Conservation (phyloP, 2,113 vertebrate species). For the Pipra filicauda region DNA sequence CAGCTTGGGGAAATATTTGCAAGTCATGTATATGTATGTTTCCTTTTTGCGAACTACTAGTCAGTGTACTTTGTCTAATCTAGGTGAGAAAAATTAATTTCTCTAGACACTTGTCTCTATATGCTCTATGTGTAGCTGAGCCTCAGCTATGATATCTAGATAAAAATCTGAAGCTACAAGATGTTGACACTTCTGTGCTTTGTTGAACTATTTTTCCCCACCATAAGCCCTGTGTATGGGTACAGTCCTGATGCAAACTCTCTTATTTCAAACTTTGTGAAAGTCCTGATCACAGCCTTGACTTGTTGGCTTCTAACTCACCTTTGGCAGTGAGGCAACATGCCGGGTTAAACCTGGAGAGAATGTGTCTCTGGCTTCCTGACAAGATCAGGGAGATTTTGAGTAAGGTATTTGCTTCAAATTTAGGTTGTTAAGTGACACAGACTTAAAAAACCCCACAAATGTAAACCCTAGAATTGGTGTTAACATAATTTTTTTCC, state of each 20-base stretch:
- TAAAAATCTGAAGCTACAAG: neutral
- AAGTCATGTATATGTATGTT: neutral
- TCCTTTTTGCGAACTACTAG: neutral
- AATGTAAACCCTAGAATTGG: neutral
- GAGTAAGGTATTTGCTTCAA: neutral
- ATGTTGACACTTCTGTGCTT: neutral
- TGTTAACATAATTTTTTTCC: neutral
- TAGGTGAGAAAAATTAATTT: neutral
- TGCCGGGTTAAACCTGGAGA: neutral
- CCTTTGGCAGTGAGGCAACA: neutral
- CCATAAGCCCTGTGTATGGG: neutral
- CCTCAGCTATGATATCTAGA: neutral
- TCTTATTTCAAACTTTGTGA: neutral
- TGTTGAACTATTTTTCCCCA: neutral
- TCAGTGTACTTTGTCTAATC: neutral
- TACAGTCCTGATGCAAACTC: neutral
- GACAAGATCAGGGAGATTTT: neutral
- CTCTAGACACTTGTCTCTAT: neutral
- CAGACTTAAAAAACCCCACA: neutral
- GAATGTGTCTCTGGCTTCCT: neutral
- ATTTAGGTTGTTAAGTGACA: neutral
- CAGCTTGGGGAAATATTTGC: neutral
- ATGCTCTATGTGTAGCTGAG: neutral
- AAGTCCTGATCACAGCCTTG: neutral
- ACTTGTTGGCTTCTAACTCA: neutral